A percentile compares a stretch with the other conserved stretches of the same genome.
Conservation (phyloP, 2,797 vertebrate genomes). For the Scomberomorus guttatus region DNA sequence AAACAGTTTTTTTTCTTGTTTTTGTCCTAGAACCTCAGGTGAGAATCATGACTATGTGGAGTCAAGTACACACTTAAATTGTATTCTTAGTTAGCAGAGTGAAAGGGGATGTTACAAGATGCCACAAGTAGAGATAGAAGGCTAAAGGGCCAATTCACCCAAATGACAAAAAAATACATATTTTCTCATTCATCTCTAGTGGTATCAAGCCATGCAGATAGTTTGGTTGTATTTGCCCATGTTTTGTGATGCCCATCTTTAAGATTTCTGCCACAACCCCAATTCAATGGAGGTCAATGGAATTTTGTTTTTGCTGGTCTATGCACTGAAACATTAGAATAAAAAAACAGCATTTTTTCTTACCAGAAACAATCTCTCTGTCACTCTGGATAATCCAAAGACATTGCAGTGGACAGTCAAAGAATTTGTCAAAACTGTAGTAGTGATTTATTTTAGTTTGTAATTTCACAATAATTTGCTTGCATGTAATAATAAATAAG, state of each 20-base stretch:
- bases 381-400: too few species aligned
- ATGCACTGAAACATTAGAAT: too few species aligned
- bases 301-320: not conserved
- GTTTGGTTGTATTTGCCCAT: not conserved
- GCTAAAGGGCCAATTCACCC: conserved; percentile 42
- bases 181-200: not conserved
- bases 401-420: too few species aligned
- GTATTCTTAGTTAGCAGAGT: conserved; percentile 72
- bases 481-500: too few species aligned
- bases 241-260: not conserved
- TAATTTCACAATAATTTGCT: not conserved
- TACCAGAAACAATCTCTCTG: too few species aligned
- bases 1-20: conserved; percentile 74
- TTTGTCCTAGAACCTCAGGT: conserved; percentile 86
- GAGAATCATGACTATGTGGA: conserved; percentile 87
- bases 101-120: conserved; percentile 58
- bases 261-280: not conserved
- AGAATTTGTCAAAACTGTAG: not conserved
- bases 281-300: not conserved
- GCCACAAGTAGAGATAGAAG: conserved; percentile 43
- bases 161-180: conserved; percentile 12
- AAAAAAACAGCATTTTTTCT: too few species aligned
- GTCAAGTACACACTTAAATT: conserved; percentile 80
- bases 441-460: not conserved
- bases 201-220: not conserved